Evolutionary conservation across 1,140 invertebrate species (phyloP).

Genomic region (Bombus huntii): DNA sequence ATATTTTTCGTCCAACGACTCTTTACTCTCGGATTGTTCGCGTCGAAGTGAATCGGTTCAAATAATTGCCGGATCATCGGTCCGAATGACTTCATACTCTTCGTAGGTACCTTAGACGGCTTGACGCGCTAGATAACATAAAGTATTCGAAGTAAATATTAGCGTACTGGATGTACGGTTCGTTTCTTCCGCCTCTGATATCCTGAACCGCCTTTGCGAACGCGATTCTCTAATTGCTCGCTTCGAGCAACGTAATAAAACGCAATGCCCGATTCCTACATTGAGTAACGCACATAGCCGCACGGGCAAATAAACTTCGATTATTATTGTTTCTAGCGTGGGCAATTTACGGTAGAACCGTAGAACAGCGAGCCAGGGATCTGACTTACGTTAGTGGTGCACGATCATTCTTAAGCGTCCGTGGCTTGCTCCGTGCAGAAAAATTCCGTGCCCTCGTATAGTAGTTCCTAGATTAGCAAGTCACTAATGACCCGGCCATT

Average conservation of each 20-base stretch:
- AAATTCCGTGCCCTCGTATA: slow-evolving; percentile 9
- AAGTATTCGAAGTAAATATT: background rate
- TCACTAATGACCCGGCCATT: slow-evolving; percentile 46
- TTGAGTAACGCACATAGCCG: background rate
- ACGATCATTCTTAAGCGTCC: slow-evolving; percentile 2
- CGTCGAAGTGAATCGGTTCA: background rate
- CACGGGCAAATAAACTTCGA: slow-evolving; percentile 15
- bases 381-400: background rate
- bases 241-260: slow-evolving; percentile 1
- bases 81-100: background rate
- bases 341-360: slow-evolving; percentile 22
- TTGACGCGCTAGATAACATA: background rate
- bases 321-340: slow-evolving; percentile 22
- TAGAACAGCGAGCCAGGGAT: background rate
- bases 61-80: slow-evolving; percentile 6
- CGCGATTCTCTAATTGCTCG: slow-evolving; percentile 22
- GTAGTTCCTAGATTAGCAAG: slow-evolving; percentile 39
- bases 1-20: slow-evolving; percentile 19
- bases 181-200: too few relatives aligned
- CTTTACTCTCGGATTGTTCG: background rate
- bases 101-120: background rate
- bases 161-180: too few relatives aligned
- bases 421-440: background rate
- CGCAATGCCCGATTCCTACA: background rate
- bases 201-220: background rate